phyloP scores from a whole-genome alignment of 2,113 vertebrate genomes.

The Mastomys natalensis region DNA sequence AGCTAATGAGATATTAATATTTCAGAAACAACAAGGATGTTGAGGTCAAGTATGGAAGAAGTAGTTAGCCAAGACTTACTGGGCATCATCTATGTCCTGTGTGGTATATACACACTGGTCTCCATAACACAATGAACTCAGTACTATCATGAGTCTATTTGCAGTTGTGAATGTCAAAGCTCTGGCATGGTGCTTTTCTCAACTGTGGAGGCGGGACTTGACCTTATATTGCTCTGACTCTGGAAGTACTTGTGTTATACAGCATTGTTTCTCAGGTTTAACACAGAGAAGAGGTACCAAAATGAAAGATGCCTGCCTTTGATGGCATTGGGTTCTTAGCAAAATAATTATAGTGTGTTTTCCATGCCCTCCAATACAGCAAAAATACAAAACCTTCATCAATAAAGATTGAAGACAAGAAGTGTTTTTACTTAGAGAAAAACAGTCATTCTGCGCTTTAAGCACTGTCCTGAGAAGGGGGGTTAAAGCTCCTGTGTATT shows the following conservation, averaged over 20 bases:
- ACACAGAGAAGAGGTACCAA: background rate
- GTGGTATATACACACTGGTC: background rate
- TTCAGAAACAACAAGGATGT: conserved; percentile 11
- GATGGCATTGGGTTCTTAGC: background rate
- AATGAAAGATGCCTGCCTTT: background rate
- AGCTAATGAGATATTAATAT: conserved; percentile 13
- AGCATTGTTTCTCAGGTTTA: background rate
- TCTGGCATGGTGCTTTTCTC: background rate
- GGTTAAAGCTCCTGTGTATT: background rate
- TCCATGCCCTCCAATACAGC: background rate
- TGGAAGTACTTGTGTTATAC: background rate
- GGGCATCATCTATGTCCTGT: background rate
- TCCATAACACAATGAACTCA: background rate
- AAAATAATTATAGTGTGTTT: background rate
- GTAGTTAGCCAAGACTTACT: background rate
- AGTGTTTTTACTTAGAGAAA: background rate
- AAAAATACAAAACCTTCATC: background rate
- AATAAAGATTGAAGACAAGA: background rate
- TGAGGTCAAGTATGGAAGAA: background rate
- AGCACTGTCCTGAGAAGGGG: background rate
- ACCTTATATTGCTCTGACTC: background rate
- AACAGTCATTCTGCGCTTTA: background rate
- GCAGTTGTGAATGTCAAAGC: background rate
- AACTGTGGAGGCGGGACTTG: background rate
- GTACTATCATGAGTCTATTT: background rate